These are phyloP conservation scores for Drosophila lacicola DNA, from an alignment of 2,888 invertebrate species.

Conservation along the genomic window DNA sequence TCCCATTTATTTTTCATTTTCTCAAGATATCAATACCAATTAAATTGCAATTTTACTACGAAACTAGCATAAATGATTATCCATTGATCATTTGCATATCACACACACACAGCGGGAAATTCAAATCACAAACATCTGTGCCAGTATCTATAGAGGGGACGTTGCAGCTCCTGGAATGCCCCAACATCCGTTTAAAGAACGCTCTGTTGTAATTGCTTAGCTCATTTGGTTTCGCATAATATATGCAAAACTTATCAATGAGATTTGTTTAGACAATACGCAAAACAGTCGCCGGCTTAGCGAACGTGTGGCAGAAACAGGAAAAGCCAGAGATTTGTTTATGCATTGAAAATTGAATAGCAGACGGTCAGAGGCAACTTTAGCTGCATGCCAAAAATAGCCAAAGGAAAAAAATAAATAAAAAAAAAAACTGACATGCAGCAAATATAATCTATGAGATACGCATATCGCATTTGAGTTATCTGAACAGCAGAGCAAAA, in stretches of 20 bases:
- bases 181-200: constrained; percentile 38
- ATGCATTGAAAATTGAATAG: constrained; percentile 44
- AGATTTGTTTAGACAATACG: constrained; percentile 70
- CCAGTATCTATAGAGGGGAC: constrained; percentile 9
- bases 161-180: constrained; percentile 40
- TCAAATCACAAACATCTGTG: constrained; percentile 36
- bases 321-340: constrained; percentile 69
- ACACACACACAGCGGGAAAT: constrained; percentile 19
- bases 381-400: constrained; percentile 52
- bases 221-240: constrained; percentile 66
- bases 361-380: constrained; percentile 24
- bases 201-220: constrained; percentile 45
- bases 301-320: constrained; percentile 49
- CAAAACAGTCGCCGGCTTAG: constrained; percentile 41
- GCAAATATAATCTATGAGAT: constrained; percentile 73
- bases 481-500: constrained; percentile 62
- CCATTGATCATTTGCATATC: constrained; percentile 25
- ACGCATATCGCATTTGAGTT: constrained; percentile 79
- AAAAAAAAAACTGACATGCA: constrained; percentile 38
- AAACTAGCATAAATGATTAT: background rate
- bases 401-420: constrained; percentile 9
- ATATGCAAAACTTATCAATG: constrained; percentile 69
- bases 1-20: background rate
- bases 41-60: background rate
- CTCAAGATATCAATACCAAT: background rate